Evolutionary conservation across 2,888 invertebrate genomes (phyloP).

Genomic region (Rhagophthalmus giganteus): DNA sequence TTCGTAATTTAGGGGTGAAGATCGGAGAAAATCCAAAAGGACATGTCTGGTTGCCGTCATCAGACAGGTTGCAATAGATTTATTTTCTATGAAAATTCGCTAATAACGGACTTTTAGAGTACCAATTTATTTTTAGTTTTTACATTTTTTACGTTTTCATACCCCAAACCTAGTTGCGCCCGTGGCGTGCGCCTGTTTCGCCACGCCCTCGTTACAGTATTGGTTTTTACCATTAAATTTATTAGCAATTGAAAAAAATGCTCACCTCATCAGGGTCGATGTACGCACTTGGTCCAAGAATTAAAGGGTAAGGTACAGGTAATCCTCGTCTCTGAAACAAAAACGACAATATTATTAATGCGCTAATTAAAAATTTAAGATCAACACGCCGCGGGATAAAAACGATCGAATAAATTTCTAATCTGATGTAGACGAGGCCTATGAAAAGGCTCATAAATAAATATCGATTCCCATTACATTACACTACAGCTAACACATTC

Average conservation of each 20-base stretch:
- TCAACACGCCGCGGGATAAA: slow-evolving; percentile 6
- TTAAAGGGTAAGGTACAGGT: slow-evolving; percentile 59
- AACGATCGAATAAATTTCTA: slow-evolving; percentile 3
- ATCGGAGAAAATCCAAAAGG: too few relatives aligned
- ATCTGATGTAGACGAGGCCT: slow-evolving; percentile 10
- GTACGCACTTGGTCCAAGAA: slow-evolving; percentile 61
- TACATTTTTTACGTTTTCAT: too few relatives aligned
- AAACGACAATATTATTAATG: background rate
- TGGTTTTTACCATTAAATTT: background rate
- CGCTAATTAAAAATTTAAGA: background rate
- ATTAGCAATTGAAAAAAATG: slow-evolving; percentile 30
- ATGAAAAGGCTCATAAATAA: slow-evolving; percentile 15
- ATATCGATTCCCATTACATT: slow-evolving; percentile 15
- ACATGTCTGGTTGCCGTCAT: too few relatives aligned
- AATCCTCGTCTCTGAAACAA: slow-evolving; percentile 59
- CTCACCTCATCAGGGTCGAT: slow-evolving; percentile 61
- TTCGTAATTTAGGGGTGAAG: too few relatives aligned
- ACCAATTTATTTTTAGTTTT: too few relatives aligned
- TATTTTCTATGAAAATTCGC: too few relatives aligned
- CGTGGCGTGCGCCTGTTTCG: too few relatives aligned
- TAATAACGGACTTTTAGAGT: too few relatives aligned
- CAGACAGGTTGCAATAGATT: too few relatives aligned
- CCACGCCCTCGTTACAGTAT: too few relatives aligned
- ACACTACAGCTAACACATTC: slow-evolving; percentile 17
- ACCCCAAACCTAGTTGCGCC: too few relatives aligned